Evolutionary conservation across 2,797 vertebrate genomes (phyloP).

Genomic region (Melanotaenia boesemani): DNA sequence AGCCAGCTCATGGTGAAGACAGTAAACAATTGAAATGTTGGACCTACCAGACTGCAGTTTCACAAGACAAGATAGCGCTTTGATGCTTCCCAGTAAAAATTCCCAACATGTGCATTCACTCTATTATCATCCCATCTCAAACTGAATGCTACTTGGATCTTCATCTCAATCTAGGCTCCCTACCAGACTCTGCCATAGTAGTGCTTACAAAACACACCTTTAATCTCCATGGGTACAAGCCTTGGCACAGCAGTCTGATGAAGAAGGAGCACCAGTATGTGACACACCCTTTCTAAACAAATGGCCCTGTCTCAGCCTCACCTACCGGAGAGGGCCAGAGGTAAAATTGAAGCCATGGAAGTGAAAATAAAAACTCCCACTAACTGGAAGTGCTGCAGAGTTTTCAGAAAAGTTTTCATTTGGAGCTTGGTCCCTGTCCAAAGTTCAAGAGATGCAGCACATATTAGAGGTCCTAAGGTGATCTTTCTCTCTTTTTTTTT

Average conservation of each 20-base stretch:
- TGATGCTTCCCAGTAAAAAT: not conserved
- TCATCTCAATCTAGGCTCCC: slow-evolving; percentile 20
- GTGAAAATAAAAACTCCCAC: not conserved
- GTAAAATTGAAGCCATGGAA: slow-evolving; percentile 28
- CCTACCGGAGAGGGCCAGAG: slow-evolving; percentile 48
- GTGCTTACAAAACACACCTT: slow-evolving; percentile 79
- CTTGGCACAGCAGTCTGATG: slow-evolving; percentile 74
- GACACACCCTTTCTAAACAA: slow-evolving; percentile 86
- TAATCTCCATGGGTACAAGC: slow-evolving; percentile 82
- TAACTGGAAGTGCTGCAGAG: slow-evolving; percentile 6
- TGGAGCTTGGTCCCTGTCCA: slow-evolving; percentile 34
- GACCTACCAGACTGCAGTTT: slow-evolving; percentile 14
- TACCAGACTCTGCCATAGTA: slow-evolving; percentile 17
- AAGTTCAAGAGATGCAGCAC: slow-evolving; percentile 42
- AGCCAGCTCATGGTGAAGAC: slow-evolving; percentile 6
- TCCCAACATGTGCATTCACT: not conserved
- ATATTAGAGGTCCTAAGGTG: slow-evolving; percentile 7
- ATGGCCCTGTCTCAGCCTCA: slow-evolving; percentile 69
- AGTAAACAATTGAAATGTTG: slow-evolving; percentile 1
- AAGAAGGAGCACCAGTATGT: slow-evolving; percentile 67
- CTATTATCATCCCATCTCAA: not conserved
- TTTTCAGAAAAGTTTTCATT: slow-evolving; percentile 38
- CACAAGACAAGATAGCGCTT: not conserved
- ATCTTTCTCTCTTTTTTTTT: not conserved
- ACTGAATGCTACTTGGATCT: slow-evolving; percentile 8